A percentile compares a stretch with the other conserved stretches of the same genome.
Evolutionary conservation across 2,888 invertebrate genomes (phyloP).

Genomic region (Patella pellucida): DNA sequence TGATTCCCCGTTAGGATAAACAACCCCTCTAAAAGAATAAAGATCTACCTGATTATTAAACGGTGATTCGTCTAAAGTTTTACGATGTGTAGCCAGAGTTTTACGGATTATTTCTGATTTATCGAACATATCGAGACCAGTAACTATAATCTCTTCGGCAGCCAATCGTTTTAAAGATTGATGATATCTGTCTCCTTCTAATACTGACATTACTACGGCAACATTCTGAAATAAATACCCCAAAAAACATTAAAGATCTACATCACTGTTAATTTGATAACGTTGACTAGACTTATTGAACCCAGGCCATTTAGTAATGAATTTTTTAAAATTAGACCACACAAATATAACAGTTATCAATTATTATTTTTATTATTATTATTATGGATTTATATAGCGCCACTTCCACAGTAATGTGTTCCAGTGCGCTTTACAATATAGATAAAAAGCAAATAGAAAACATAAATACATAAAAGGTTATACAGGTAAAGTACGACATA

Average conservation of each 20-base stretch:
- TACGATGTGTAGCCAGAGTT: slow-evolving; percentile 65
- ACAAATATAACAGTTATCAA: too few relatives aligned
- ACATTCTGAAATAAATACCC: slow-evolving; percentile 62
- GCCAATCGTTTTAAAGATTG: slow-evolving; percentile 49
- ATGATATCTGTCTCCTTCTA: slow-evolving; percentile 54
- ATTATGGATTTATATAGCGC: too few relatives aligned
- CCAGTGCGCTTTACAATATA: too few relatives aligned
- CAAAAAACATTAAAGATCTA: not conserved
- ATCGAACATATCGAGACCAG: slow-evolving; percentile 65
- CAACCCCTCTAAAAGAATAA: not conserved
- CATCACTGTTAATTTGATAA: not conserved
- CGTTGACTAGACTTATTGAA: too few relatives aligned
- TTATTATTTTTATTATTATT: too few relatives aligned
- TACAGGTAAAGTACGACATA: too few relatives aligned
- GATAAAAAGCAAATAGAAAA: too few relatives aligned
- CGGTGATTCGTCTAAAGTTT: slow-evolving; percentile 69
- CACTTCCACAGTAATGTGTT: too few relatives aligned
- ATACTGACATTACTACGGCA: slow-evolving; percentile 62
- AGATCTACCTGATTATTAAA: slow-evolving; percentile 70
- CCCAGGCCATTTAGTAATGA: too few relatives aligned
- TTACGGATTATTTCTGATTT: slow-evolving; percentile 65
- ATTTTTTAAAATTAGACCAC: too few relatives aligned
- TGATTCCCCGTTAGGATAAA: too few relatives aligned
- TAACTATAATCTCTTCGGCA: slow-evolving; percentile 46
- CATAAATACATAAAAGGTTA: too few relatives aligned